Evolutionary conservation across 2,797 vertebrate genomes (phyloP).

Genomic region (Astyanax mexicanus): DNA sequence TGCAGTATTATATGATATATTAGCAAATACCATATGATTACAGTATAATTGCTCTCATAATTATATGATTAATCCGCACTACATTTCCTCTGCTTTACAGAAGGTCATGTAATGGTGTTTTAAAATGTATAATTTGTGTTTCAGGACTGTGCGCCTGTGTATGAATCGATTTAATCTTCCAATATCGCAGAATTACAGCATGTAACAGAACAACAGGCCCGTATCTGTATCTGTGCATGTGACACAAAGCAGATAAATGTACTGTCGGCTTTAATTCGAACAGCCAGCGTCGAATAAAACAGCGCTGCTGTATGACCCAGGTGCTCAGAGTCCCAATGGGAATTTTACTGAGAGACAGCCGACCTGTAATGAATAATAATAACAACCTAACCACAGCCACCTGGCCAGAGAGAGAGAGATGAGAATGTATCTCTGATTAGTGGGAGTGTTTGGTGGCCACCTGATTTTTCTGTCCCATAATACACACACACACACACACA

Average conservation of each 20-base stretch:
- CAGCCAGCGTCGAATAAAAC: neutral
- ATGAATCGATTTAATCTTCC: neutral
- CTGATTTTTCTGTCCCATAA: slow-evolving; percentile 80
- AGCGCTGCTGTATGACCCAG: slow-evolving; percentile 58
- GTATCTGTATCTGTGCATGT: neutral
- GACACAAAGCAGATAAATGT: slow-evolving; percentile 39
- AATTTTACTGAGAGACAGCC: slow-evolving; percentile 52
- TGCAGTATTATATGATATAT: no score
- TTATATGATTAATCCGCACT: neutral
- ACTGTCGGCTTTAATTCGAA: slow-evolving; percentile 15
- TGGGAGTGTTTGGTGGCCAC: slow-evolving; percentile 70
- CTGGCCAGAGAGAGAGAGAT: slow-evolving; percentile 74
- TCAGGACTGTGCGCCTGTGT: neutral
- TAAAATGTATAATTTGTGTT: neutral
- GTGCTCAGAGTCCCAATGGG: slow-evolving; percentile 54
- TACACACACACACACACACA: neutral
- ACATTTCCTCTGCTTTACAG: neutral
- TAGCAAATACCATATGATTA: neutral
- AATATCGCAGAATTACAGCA: neutral
- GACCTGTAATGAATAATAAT: slow-evolving; percentile 60
- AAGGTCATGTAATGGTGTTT: neutral
- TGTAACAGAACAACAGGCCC: neutral
- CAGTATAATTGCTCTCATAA: neutral
- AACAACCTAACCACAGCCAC: slow-evolving; percentile 82
- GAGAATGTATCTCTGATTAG: slow-evolving; percentile 77